phyloP scores from a whole-genome alignment of 92 coral and sea anemone species.

The Pocillopora meandrina region DNA sequence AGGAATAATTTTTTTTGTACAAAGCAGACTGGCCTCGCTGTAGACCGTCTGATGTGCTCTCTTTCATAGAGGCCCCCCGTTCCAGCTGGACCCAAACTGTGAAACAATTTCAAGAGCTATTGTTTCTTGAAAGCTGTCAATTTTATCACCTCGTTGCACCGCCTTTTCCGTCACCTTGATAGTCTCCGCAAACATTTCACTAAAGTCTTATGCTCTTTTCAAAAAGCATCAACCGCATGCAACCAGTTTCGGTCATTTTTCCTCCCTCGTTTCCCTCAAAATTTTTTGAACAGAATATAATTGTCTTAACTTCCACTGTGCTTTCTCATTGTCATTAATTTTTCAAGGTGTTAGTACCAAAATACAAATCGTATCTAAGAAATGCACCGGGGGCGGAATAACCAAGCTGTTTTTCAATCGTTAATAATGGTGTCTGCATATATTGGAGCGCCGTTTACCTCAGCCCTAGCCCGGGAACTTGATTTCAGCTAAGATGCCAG shows the following conservation, averaged over 20 bases:
- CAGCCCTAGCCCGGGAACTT: neutral
- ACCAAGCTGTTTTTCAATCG: conserved; percentile 4
- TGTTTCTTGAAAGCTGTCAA: conserved; percentile 62
- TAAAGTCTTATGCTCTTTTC: neutral
- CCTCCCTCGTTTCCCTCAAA: neutral
- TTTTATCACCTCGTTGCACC: conserved; percentile 53
- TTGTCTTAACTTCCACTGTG: conserved; percentile 3
- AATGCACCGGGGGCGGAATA: conserved; percentile 11
- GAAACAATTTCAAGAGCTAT: conserved; percentile 26
- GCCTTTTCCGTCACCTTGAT: conserved; percentile 69
- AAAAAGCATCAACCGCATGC: neutral
- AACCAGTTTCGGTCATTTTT: neutral
- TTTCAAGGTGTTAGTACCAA: conserved; percentile 18
- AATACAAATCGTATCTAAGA: neutral
- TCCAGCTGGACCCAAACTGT: conserved; percentile 1
- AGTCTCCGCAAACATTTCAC: conserved; percentile 41
- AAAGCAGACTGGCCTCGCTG: neutral
- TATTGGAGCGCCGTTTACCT: conserved; percentile 15
- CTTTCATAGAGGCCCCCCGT: neutral
- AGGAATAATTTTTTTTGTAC: neutral
- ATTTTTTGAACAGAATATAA: neutral
- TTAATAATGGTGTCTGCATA: neutral
- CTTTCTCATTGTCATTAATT: conserved; percentile 8
- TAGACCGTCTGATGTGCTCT: neutral
- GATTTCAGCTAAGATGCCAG: neutral